Evolutionary conservation across 2,888 invertebrate genomes (phyloP).

Genomic region (Fragum whitleyi): DNA sequence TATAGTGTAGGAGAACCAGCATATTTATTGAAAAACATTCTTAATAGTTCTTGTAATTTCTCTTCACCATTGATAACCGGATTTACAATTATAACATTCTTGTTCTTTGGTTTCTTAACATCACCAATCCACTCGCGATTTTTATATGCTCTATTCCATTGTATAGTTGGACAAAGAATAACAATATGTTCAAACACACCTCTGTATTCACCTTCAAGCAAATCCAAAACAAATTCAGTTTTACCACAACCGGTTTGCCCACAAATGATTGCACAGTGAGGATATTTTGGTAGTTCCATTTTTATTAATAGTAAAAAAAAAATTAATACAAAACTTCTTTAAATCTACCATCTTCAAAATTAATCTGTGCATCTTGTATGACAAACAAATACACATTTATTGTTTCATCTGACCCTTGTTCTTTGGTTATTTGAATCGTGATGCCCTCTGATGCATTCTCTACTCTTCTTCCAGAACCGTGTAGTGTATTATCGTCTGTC

Average conservation of each 20-base stretch:
- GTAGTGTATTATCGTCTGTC: conserved; percentile 51
- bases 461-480: conserved; percentile 50
- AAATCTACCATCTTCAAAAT: conserved; percentile 56
- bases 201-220: conserved; percentile 32
- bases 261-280: conserved; percentile 37
- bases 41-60: conserved; percentile 38
- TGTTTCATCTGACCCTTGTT: conserved; percentile 32
- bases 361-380: conserved; percentile 59
- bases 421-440: conserved; percentile 56
- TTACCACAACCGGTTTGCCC: conserved; percentile 49
- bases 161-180: conserved; percentile 55
- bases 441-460: conserved; percentile 55
- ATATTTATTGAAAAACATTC: conserved; percentile 38
- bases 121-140: conserved; percentile 38
- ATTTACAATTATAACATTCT: conserved; percentile 34
- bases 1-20: conserved; percentile 45
- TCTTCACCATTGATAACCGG: conserved; percentile 24
- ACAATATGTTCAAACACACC: conserved; percentile 50
- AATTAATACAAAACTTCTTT: conserved; percentile 38
- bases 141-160: conserved; percentile 48
- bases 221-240: conserved; percentile 37
- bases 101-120: conserved; percentile 40
- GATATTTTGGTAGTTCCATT: conserved; percentile 51
- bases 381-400: conserved; percentile 56
- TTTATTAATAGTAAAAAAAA: conserved; percentile 1